These are phyloP conservation scores for Cromileptes altivelis DNA, from an alignment of 2,113 vertebrate genomes.

Conservation along the genomic window DNA sequence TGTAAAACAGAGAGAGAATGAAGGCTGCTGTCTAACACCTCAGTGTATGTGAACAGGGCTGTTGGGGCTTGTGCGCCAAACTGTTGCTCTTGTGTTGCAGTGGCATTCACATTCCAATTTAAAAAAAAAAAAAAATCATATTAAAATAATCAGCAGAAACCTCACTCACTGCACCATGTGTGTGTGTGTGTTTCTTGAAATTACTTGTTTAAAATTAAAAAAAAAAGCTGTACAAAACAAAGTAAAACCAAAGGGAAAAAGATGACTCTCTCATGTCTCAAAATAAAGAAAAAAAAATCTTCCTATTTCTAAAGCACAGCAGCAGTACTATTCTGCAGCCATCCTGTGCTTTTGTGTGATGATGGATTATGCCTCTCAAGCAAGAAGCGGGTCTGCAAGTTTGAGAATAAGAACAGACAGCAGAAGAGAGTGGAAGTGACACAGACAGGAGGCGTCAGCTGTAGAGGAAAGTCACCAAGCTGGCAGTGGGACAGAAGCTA, in stretches of 20 bases:
- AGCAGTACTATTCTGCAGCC: background rate
- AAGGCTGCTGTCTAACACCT: background rate
- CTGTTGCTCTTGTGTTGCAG: background rate
- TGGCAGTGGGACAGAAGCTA: constrained; percentile 1
- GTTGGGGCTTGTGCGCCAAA: background rate
- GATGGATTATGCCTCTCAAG: constrained; percentile 16
- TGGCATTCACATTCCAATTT: background rate
- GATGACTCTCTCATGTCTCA: background rate
- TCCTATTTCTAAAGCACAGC: background rate
- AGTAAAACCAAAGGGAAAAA: background rate
- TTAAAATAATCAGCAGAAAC: background rate
- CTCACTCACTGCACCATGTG: background rate
- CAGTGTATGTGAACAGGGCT: background rate
- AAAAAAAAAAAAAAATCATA: background rate
- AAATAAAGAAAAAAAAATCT: background rate
- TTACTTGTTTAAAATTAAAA: background rate
- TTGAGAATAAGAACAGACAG: background rate
- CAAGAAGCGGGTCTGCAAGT: background rate
- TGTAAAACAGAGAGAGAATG: background rate
- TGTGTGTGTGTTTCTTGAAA: background rate
- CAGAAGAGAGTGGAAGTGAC: constrained; percentile 1
- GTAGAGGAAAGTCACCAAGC: constrained; percentile 10
- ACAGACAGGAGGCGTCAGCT: constrained; percentile 12
- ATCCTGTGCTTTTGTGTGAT: background rate
- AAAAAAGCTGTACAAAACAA: no score